Evolutionary conservation across 2,888 invertebrate species (phyloP).

Genomic region (Gryllus longicercus): DNA sequence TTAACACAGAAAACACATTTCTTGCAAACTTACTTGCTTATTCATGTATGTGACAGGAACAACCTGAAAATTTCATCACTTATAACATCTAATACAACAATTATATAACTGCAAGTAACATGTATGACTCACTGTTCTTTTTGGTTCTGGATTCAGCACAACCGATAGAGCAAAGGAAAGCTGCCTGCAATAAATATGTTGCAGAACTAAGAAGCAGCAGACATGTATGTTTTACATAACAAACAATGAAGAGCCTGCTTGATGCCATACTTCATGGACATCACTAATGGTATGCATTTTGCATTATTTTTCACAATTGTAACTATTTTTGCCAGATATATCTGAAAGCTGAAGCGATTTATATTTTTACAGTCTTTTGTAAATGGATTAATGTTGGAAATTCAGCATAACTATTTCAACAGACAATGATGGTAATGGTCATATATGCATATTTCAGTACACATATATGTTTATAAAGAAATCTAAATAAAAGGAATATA

Average conservation of each 20-base stretch:
- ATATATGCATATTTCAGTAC: not conserved
- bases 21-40: not conserved
- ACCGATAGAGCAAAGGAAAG: conserved; percentile 28
- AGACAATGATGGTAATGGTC: not conserved
- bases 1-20: conserved; percentile 1
- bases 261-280: not conserved
- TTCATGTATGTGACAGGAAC: conserved; percentile 8
- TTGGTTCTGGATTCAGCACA: conserved; percentile 26
- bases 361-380: conserved; percentile 2
- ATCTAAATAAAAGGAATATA: not conserved
- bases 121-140: conserved; percentile 23
- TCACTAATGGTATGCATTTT: conserved; percentile 1
- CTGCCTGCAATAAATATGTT: conserved; percentile 11
- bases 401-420: conserved; percentile 7
- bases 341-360: not conserved
- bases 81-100: conserved; percentile 32
- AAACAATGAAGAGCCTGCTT: conserved; percentile 1
- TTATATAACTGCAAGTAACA: conserved; percentile 29
- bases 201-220: conserved; percentile 28
- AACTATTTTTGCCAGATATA: not conserved
- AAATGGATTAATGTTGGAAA: not conserved
- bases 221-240: conserved; percentile 20
- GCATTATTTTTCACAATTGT: not conserved
- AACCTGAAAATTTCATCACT: conserved; percentile 18
- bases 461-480: not conserved